These are phyloP conservation scores for Pantherophis vulpinus DNA, from an alignment of 2,797 vertebrate species.

Conservation along the genomic window DNA sequence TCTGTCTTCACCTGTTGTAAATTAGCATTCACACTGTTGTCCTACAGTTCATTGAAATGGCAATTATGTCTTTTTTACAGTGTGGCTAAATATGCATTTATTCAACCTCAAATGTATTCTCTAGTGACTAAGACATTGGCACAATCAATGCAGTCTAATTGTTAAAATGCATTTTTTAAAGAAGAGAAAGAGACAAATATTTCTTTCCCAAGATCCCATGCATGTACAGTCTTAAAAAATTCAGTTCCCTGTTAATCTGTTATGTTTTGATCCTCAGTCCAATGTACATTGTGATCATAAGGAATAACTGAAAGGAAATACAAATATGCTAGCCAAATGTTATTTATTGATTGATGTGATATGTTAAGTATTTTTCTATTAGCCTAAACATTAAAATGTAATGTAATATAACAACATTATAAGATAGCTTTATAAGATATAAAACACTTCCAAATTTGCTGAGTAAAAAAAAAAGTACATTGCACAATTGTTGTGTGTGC, in stretches of 20 bases:
- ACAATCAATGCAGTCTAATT: neutral
- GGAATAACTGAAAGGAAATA: neutral
- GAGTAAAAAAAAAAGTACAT: neutral
- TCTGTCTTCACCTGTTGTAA: constrained; percentile 1
- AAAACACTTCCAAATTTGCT: neutral
- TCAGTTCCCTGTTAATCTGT: neutral
- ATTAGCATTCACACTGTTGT: neutral
- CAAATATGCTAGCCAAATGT: neutral
- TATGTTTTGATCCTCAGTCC: neutral
- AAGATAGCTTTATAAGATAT: neutral
- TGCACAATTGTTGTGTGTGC: neutral
- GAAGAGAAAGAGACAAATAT: neutral
- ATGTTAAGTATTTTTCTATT: neutral
- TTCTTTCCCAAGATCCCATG: neutral
- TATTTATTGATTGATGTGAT: neutral
- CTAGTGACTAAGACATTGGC: neutral
- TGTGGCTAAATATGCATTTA: constrained; percentile 3
- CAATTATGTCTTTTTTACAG: constrained; percentile 3
- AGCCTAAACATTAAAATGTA: neutral
- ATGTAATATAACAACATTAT: neutral
- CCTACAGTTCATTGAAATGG: neutral
- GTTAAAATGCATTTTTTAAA: neutral
- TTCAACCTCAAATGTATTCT: neutral
- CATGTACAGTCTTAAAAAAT: neutral
- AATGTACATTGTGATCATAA: neutral